Evolutionary conservation across 2,888 invertebrate species (phyloP).

Genomic region (Malacosoma neustria): DNA sequence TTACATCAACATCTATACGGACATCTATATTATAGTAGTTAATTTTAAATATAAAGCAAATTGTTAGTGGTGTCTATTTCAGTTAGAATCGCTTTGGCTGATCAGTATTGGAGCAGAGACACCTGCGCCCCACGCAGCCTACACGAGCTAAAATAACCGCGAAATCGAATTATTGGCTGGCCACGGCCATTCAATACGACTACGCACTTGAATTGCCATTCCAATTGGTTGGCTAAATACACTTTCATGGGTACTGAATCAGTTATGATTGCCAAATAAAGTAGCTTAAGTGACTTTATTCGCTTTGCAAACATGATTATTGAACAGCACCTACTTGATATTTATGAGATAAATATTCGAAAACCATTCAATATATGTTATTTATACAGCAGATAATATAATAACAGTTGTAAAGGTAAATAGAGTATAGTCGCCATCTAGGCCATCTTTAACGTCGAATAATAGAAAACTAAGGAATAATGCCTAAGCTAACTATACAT

Average conservation of each 20-base stretch:
- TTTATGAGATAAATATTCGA: no score
- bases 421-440: no score
- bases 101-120: constrained; percentile 42
- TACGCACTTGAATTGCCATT: constrained; percentile 43
- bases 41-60: no score
- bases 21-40: no score
- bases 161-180: constrained; percentile 64
- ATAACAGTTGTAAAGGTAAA: no score
- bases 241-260: constrained; percentile 31
- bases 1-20: no score
- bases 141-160: constrained; percentile 62
- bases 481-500: no score
- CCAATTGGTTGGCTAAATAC: constrained; percentile 36
- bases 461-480: no score
- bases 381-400: no score
- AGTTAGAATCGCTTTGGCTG: constrained; percentile 40
- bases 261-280: constrained; percentile 23
- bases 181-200: constrained; percentile 45
- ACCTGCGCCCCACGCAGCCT: constrained; percentile 49
- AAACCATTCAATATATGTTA: no score
- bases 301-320: not conserved
- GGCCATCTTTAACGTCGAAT: no score
- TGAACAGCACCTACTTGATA: no score
- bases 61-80: constrained; percentile 7
- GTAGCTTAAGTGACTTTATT: constrained; percentile 16